These are phyloP conservation scores for Monodelphis domestica DNA, from an alignment of 2,797 vertebrate genomes.

Conservation along the genomic window DNA sequence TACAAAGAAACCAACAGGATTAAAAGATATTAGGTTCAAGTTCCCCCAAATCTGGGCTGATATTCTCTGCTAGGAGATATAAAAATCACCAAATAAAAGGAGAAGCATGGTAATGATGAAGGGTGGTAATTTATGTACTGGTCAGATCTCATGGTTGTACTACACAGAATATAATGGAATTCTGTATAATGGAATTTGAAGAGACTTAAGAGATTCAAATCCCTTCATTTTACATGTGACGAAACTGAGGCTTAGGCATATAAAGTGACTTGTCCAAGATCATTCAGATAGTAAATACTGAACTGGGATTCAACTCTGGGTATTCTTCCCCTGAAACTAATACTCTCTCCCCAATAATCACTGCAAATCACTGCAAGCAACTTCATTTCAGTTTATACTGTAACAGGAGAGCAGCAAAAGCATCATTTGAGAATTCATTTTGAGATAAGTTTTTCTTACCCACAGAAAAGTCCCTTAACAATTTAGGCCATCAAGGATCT, in stretches of 20 bases:
- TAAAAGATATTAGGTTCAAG: neutral
- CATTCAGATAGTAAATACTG: neutral
- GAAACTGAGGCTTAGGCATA: neutral
- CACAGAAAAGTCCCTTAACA: neutral
- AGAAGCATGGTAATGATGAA: too few relatives aligned
- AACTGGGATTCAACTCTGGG: neutral
- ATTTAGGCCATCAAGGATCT: rapidly evolving
- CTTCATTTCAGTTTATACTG: neutral
- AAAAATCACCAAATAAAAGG: neutral
- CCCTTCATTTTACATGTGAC: neutral
- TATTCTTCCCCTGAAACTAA: neutral
- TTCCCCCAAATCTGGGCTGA: neutral
- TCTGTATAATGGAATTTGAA: neutral
- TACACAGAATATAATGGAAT: too few relatives aligned
- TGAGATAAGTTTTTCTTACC: neutral
- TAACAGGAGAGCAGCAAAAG: neutral
- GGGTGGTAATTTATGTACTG: neutral
- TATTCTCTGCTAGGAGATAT: neutral
- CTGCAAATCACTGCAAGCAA: neutral
- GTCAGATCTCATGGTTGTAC: neutral
- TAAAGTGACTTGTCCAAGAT: neutral
- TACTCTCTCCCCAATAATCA: neutral
- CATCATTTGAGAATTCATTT: neutral
- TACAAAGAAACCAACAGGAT: neutral
- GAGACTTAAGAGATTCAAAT: neutral